Base-by-base conservation (phyloP, 2,888 invertebrate species). In the Muschampia plurimacula region DNA sequence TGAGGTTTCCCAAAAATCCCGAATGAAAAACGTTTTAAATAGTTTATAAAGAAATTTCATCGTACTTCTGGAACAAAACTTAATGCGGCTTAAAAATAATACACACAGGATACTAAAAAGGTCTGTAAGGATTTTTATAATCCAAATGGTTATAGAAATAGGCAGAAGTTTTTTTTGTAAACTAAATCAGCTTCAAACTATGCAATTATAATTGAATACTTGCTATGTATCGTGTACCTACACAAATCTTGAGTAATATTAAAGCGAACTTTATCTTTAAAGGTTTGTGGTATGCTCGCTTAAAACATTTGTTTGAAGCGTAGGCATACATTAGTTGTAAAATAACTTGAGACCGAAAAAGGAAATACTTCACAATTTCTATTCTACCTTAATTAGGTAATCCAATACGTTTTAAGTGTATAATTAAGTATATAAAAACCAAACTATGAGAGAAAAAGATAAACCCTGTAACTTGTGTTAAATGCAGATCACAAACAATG, bases 161-260 rank as follows among this genome's bases (percentile, higher is more conserved):
- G 7, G 7, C 4, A 7, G 4, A 7, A 39, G 22, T 22, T 22
- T 39, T 7, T 7, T 39, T 39, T 7, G 7, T 39, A 39, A 7
- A 39, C 1, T 39, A 7, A 39, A 7, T 7, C 7, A 39, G 8
- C 44, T 44, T 44, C 13, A 49, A n/a, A 49, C 7, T 4, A n/a
- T 49, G 13, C 49, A 13, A 49, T 49, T n/a, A 49, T 49, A n/a
- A 5, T n/a, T 49, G 49, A 13, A 49, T 49, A 4, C 49, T 49
- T 44, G 44, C 44, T 44, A 9, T 0, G 1, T 49, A 49, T n/a
- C 6, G n/a, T n/a, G 5, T 49, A n/a, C 5, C n/a, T 49, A 0
- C 3, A n/a, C n/a, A n/a, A 49, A 49, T 49, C 49, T 49, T 49
- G 49, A 49, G 49, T 49, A 49, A 49, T 49, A 49, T 49, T 49